Evolutionary conservation across 92 coral and sea anemone species (phyloP), one percentile per base, ranked within the genome.

Genomic region (Paramuricea clavata): DNA sequence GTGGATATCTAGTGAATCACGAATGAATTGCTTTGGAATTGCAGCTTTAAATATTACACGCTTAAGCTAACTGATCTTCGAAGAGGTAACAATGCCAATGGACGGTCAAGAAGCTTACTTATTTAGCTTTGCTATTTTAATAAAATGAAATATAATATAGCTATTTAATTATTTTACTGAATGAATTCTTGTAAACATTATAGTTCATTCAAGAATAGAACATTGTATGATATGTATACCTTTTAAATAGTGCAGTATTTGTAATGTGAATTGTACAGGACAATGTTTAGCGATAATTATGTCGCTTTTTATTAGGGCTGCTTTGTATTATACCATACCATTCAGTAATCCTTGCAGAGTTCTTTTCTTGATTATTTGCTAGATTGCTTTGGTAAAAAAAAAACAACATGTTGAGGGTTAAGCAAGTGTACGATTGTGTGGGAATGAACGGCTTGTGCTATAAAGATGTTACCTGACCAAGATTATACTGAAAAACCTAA

Each of bases 121-220:
- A 60, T 60, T 60, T n/a, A n/a, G n/a, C n/a, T n/a, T n/a, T n/a
- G n/a, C 28, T 74, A 43, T 17, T 72, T 68, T 30, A 23, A 43
- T n/a, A 16, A 74, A 74, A 74, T 43, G 64, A 74, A 49, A 74
- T 74, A 74, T 74, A 6, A 23, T 43, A 47, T 74, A 74, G 81
- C 57, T 47, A 74, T 74, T 47, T 74, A 43, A 74, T 74, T 74
- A 1, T 70, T 70, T 49, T 16, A 74, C 41, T 49, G 81, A 74
- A 74, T 47, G 81, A 74, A 43, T 72, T 30, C 31, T 31, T 11
- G 12, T 10, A 33, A 31, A 32, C 12, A 19, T 22, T 26, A n/a
- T n/a, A n/a, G 25, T 33, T 11, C 39, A 19, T 5, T 69, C 52
- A 42, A 72, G 50, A 36, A 36, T 36, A 23, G 13, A 68, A 36